These are phyloP conservation scores for Galeopsomyia nigrocyanea DNA, from an alignment of 2,888 invertebrate species.

Conservation along the genomic window DNA sequence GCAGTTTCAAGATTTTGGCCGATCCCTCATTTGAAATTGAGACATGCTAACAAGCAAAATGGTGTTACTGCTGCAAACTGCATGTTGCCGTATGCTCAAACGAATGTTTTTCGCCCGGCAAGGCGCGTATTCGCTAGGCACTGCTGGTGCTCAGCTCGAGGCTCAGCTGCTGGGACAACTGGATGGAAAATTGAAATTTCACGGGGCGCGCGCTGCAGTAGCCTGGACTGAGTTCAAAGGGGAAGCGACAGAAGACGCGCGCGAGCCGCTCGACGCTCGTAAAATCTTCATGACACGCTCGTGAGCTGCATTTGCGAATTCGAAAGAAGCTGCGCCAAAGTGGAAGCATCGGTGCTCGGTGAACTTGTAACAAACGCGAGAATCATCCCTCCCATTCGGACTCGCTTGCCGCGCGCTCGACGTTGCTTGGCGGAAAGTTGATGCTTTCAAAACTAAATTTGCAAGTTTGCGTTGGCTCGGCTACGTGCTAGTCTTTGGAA, in stretches of 20 bases:
- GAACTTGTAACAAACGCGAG: slow-evolving; percentile 44
- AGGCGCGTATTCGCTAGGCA: too few species aligned
- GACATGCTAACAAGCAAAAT: too few species aligned
- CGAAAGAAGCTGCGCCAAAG: slow-evolving; percentile 27
- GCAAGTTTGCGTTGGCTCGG: background rate
- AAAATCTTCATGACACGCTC: slow-evolving; percentile 49
- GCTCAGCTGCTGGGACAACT: too few species aligned
- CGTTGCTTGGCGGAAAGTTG: slow-evolving; percentile 29
- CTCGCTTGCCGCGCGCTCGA: too few species aligned
- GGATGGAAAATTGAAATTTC: slow-evolving; percentile 45
- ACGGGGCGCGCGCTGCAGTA: slow-evolving; percentile 4
- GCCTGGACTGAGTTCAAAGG: background rate
- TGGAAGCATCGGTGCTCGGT: slow-evolving; percentile 33
- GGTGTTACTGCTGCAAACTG: too few species aligned
- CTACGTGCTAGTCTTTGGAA: slow-evolving; percentile 26
- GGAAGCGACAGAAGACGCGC: background rate
- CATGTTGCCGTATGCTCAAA: too few species aligned
- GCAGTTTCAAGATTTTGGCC: too few species aligned
- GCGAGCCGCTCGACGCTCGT: slow-evolving; percentile 36
- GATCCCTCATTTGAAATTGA: too few species aligned
- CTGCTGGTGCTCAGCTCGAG: too few species aligned
- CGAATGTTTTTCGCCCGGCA: too few species aligned
- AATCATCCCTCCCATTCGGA: background rate
- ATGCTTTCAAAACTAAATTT: slow-evolving; percentile 42
- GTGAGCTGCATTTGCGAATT: slow-evolving; percentile 48